Evolutionary conservation across 35 echinoderm and acorn worm species (phyloP).

Genomic region (Strongylocentrotus purpuratus): DNA sequence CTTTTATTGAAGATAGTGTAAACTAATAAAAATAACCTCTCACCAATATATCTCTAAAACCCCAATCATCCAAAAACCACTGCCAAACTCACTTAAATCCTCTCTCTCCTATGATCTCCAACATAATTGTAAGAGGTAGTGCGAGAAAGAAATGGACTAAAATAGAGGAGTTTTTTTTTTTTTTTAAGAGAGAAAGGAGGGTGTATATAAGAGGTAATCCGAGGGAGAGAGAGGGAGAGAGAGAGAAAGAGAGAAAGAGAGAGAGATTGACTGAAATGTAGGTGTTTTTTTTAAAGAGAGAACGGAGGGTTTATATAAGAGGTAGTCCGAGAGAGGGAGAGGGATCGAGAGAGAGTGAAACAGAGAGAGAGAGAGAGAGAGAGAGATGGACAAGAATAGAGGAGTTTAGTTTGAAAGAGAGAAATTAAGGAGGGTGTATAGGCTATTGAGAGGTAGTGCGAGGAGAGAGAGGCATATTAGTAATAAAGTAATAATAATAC

Average conservation of each 20-base stretch:
- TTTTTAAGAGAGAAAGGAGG: not conserved
- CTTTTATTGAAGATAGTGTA: too few relatives aligned
- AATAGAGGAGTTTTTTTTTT: too few relatives aligned
- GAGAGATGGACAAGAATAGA: not conserved
- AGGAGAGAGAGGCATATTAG: not conserved
- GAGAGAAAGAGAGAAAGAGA: not conserved
- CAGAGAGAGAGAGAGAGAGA: not conserved
- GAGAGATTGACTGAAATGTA: too few relatives aligned
- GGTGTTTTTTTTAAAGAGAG: too few relatives aligned
- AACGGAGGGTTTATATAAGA: not conserved
- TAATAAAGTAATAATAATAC: too few relatives aligned
- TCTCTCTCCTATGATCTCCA: too few relatives aligned
- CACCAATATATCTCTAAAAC: too few relatives aligned
- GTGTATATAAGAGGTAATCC: not conserved
- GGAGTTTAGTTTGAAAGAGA: not conserved
- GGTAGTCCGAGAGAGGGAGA: not conserved
- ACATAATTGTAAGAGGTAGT: too few relatives aligned
- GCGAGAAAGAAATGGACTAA: too few relatives aligned
- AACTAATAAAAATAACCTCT: too few relatives aligned
- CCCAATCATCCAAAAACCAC: too few relatives aligned
- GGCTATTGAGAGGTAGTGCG: not conserved
- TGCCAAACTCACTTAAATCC: too few relatives aligned
- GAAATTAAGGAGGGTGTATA: not conserved
- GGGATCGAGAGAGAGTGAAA: not conserved
- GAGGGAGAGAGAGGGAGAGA: not conserved